These are phyloP conservation scores for Drosophila subobscura DNA, from an alignment of 1,140 invertebrate species.

Conservation along the genomic window DNA sequence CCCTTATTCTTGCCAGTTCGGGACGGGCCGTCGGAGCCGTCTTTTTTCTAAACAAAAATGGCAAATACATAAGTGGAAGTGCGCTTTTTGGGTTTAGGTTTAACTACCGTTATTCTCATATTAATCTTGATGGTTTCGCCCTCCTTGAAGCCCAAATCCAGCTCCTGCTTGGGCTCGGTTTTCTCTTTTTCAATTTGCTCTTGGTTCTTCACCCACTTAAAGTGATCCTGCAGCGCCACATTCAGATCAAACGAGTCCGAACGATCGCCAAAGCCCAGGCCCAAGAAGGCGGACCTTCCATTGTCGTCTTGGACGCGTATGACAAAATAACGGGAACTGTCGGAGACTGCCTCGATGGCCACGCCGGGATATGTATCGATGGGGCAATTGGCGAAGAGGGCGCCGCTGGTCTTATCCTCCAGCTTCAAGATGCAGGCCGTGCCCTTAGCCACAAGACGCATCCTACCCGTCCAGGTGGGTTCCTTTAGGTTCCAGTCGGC, in stretches of 20 bases:
- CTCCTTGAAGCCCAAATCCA: slow-evolving; percentile 99
- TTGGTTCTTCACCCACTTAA: slow-evolving; percentile 97
- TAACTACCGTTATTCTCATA: slow-evolving; percentile 96
- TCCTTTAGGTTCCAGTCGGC: slow-evolving; percentile 98
- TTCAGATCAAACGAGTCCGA: slow-evolving; percentile 99
- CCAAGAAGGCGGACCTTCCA: slow-evolving; percentile 98
- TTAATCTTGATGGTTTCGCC: slow-evolving; percentile 99
- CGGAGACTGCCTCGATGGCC: slow-evolving; percentile 97
- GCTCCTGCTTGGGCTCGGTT: slow-evolving; percentile 89
- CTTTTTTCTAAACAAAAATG: slow-evolving; percentile 90
- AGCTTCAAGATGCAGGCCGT: slow-evolving; percentile 94
- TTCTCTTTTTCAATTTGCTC: slow-evolving; percentile 94
- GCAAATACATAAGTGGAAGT: too few relatives aligned
- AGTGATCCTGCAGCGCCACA: slow-evolving; percentile 99
- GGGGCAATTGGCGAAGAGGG: slow-evolving; percentile 99
- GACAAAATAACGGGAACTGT: slow-evolving; percentile 99
- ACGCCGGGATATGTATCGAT: slow-evolving; percentile 97
- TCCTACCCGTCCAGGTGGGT: slow-evolving; percentile 98
- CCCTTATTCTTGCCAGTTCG: slow-evolving; percentile 86
- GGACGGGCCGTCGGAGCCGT: slow-evolving; percentile 89
- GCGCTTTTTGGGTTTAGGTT: not conserved
- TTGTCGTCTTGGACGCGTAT: slow-evolving; percentile 97
- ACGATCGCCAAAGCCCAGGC: slow-evolving; percentile 98
- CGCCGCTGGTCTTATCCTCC: slow-evolving; percentile 97
- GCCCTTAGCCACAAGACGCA: slow-evolving; percentile 95